Conservation (phyloP, 2,797 vertebrate genomes). For the Numenius phaeopus region DNA sequence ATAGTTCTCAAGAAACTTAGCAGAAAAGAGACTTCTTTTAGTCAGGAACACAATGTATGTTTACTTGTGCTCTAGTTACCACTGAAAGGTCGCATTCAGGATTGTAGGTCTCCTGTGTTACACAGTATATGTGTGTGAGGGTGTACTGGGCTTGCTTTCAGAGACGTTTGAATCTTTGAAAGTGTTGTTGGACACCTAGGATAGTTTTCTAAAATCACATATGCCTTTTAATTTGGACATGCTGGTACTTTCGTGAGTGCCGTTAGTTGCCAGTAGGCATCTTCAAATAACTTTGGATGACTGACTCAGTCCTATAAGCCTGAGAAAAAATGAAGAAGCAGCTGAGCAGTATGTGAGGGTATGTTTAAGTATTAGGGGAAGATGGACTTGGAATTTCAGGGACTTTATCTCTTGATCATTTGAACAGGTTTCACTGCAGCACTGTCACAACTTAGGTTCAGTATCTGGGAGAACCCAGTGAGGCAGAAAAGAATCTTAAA, state of each 20-base stretch:
- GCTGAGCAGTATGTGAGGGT: not conserved
- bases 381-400: not conserved
- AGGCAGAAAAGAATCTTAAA: not conserved
- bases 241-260: not conserved
- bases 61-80: not conserved
- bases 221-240: not conserved
- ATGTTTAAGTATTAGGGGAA: not conserved
- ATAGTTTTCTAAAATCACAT: accelerated
- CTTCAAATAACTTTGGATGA: not conserved
- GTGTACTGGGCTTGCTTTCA: not conserved
- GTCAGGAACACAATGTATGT: accelerated
- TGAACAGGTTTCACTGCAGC: not conserved
- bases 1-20: not conserved
- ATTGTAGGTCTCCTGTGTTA: not conserved
- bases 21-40: not conserved
- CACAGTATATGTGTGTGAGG: accelerated
- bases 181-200: not conserved
- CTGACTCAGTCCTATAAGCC: not conserved
- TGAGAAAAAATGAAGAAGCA: not conserved
- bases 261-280: not conserved
- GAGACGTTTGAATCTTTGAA: not conserved
- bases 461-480: not conserved
- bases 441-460: not conserved
- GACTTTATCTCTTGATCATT: not conserved
- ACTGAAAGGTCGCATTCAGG: not conserved